Evolutionary conservation across 2,113 vertebrate species (phyloP).

Genomic region (Oenanthe melanoleuca): DNA sequence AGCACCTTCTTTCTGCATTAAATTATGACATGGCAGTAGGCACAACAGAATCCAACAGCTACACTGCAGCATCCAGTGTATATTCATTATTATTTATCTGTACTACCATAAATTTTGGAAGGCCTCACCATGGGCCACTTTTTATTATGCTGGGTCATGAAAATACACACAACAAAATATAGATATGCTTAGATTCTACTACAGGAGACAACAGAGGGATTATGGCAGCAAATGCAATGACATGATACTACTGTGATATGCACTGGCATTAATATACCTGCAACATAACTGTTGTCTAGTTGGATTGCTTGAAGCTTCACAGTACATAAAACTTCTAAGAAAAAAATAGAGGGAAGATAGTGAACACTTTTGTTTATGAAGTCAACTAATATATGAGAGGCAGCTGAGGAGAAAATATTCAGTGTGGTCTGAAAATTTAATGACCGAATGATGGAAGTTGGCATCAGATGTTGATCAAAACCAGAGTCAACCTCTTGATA

Average conservation of each 20-base stretch:
- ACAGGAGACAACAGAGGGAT: background rate
- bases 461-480: constrained; percentile 20
- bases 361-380: background rate
- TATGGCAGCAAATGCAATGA: background rate
- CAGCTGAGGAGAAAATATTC: background rate
- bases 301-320: background rate
- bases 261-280: background rate
- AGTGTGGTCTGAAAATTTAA: constrained; percentile 13
- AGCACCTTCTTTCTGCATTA: background rate
- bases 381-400: background rate
- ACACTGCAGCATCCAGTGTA: background rate
- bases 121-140: background rate
- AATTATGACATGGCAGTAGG: background rate
- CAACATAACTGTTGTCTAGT: background rate
- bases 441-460: background rate
- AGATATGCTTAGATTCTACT: background rate
- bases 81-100: background rate
- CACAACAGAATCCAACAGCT: background rate
- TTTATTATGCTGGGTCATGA: background rate
- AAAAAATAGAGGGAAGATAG: background rate
- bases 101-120: background rate
- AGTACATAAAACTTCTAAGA: background rate
- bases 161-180: background rate
- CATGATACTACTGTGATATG: background rate
- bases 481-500: constrained; percentile 14